These are phyloP conservation scores for Gallinago jamesoni DNA, from an alignment of 2,113 vertebrate genomes.

Conservation along the genomic window DNA sequence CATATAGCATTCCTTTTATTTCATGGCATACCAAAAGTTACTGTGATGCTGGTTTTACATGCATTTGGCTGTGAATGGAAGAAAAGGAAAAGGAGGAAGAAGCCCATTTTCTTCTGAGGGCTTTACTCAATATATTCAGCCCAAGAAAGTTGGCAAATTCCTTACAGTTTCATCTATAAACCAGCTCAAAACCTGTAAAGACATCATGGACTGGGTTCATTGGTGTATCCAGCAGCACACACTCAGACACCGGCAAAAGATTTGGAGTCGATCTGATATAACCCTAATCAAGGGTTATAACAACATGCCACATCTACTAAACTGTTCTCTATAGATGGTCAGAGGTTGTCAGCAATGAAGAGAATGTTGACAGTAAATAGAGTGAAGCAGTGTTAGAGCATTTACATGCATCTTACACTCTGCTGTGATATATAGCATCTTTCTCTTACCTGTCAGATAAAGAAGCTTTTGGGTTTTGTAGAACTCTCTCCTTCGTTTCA, in stretches of 20 bases:
- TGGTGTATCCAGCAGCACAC: background rate
- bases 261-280: background rate
- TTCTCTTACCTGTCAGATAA: slow-evolving; percentile 46
- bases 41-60: background rate
- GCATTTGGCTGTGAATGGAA: background rate
- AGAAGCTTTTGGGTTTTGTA: background rate
- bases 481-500: background rate
- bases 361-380: background rate
- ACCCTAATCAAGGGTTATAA: background rate
- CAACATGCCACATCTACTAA: background rate
- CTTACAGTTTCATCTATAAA: background rate
- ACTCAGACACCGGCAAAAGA: background rate
- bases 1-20: background rate
- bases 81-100: background rate
- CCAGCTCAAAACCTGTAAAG: background rate
- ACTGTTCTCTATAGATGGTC: background rate
- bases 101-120: background rate
- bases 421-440: background rate
- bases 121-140: background rate
- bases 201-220: background rate
- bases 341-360: background rate
- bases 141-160: background rate
- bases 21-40: background rate
- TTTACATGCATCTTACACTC: background rate
- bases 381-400: background rate